These are phyloP conservation scores for Sialia sialis DNA, from an alignment of 2,113 vertebrate species.

Conservation along the genomic window DNA sequence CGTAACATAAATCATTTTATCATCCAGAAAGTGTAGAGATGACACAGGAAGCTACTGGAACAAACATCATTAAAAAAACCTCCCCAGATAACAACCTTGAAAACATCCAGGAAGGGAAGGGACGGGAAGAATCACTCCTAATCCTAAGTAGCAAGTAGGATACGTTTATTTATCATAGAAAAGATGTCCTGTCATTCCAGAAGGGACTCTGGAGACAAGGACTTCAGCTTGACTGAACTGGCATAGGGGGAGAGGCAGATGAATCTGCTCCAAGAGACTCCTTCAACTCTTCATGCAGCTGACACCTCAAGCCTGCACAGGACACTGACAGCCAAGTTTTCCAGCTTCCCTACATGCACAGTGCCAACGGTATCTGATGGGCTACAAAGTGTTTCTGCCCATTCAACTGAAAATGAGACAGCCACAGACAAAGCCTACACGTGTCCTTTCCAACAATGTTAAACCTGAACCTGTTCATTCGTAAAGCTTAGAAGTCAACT, in stretches of 20 bases:
- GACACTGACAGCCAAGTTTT: background rate
- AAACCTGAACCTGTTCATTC: background rate
- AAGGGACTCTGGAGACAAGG: background rate
- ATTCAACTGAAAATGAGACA: background rate
- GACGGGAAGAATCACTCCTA: background rate
- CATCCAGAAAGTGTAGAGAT: background rate
- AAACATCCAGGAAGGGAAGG: background rate
- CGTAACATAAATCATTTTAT: background rate
- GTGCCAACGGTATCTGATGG: background rate
- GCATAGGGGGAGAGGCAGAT: background rate
- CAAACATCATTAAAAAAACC: background rate
- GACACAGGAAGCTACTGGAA: background rate
- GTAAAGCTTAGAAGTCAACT: background rate
- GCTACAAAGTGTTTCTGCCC: background rate
- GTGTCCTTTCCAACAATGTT: background rate
- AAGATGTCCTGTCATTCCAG: background rate
- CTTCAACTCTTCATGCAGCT: background rate
- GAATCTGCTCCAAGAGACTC: background rate
- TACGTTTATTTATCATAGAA: background rate
- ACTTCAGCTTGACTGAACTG: background rate
- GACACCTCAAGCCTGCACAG: background rate
- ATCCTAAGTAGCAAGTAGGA: background rate
- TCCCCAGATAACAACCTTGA: background rate
- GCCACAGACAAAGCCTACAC: background rate
- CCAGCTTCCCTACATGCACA: background rate